phyloP scores from a whole-genome alignment of 2,888 invertebrate genomes.

The Sinotaia quadrata region DNA sequence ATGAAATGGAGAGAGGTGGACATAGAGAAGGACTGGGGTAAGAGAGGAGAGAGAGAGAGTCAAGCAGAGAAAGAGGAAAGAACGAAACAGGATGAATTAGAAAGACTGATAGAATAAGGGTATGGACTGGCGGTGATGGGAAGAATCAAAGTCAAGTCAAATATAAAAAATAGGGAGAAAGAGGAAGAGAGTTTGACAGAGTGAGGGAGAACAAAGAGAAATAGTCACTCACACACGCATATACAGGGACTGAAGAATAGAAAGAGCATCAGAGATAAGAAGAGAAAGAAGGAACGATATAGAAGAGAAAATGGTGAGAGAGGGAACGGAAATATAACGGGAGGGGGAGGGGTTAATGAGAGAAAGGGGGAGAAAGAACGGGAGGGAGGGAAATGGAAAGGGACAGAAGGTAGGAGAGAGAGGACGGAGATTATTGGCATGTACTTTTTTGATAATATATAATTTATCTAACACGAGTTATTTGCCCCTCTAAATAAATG shows the following conservation, averaged over 20 bases:
- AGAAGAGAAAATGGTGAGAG: not conserved
- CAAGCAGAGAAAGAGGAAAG: conserved; percentile 6
- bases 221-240: not conserved
- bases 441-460: too few species aligned
- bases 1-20: conserved; percentile 11
- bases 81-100: not conserved
- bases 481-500: too few species aligned
- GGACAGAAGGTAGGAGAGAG: too few species aligned
- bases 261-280: conserved; percentile 5
- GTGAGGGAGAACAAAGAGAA: not conserved
- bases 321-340: not conserved
- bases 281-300: not conserved
- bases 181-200: conserved; percentile 1
- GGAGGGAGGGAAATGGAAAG: too few species aligned
- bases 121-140: not conserved
- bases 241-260: not conserved
- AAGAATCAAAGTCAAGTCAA: not conserved
- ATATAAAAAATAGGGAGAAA: conserved; percentile 1
- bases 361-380: too few species aligned
- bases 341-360: not conserved
- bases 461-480: too few species aligned
- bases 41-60: conserved; percentile 6
- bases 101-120: not conserved
- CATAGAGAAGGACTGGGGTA: not conserved
- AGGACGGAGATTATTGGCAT: too few species aligned